These are phyloP conservation scores for Brachionus paranguensis DNA, from an alignment of 1,140 invertebrate genomes.

Conservation along the genomic window DNA sequence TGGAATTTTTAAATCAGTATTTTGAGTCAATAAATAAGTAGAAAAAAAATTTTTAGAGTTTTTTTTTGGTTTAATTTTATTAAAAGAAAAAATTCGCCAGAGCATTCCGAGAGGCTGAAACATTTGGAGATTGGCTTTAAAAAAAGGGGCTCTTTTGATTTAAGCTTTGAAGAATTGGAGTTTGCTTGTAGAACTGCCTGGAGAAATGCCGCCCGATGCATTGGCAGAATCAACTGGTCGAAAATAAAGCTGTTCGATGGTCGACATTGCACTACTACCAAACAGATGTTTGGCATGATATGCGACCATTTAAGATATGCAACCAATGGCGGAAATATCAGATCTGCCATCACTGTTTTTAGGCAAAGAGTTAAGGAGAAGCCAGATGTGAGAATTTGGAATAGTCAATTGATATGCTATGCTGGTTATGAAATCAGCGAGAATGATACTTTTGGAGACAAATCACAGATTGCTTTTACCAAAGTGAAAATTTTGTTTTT, in stretches of 20 bases:
- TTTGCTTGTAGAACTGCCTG: slow-evolving; percentile 90
- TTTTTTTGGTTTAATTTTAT: not conserved
- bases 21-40: not conserved
- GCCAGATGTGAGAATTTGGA: slow-evolving; percentile 83
- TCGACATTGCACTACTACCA: not conserved
- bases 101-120: slow-evolving; percentile 62
- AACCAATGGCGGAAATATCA: slow-evolving; percentile 90
- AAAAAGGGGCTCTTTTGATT: slow-evolving; percentile 67
- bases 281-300: slow-evolving; percentile 81
- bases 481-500: slow-evolving; percentile 61
- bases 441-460: slow-evolving; percentile 53
- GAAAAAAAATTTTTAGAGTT: not conserved
- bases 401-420: slow-evolving; percentile 76
- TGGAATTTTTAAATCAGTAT: not conserved
- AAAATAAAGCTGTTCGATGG: slow-evolving; percentile 72
- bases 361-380: slow-evolving; percentile 72
- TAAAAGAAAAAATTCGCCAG: slow-evolving; percentile 47
- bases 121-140: slow-evolving; percentile 67
- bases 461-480: slow-evolving; percentile 73
- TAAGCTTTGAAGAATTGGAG: slow-evolving; percentile 82
- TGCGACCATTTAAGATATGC: slow-evolving; percentile 94
- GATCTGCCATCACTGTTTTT: slow-evolving; percentile 88
- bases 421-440: slow-evolving; percentile 67
- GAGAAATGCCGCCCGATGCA: slow-evolving; percentile 85
- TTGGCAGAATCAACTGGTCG: slow-evolving; percentile 90